Evolutionary conservation across 2,797 vertebrate species (phyloP).

Genomic region (Chromobotia macracanthus): DNA sequence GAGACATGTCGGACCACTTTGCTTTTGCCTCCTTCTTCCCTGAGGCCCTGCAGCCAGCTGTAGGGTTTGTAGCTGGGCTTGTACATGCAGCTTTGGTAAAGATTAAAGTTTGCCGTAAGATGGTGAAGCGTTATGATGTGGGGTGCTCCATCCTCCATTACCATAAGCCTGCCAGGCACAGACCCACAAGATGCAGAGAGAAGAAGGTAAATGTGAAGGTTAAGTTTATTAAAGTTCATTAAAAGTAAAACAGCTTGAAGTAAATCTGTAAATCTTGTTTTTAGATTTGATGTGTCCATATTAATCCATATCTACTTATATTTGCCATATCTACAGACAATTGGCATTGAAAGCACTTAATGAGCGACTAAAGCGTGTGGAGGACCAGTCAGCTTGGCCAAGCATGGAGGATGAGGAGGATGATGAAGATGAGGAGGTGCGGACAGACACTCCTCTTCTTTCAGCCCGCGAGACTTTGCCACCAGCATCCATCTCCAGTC

Average conservation of each 20-base stretch:
- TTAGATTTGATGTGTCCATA: not conserved
- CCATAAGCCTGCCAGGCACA: constrained; percentile 95
- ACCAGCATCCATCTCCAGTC: constrained; percentile 57
- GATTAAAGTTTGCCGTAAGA: constrained; percentile 91
- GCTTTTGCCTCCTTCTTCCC: constrained; percentile 98
- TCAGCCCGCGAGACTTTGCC: constrained; percentile 66
- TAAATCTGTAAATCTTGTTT: not conserved
- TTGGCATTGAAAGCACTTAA: constrained; percentile 96
- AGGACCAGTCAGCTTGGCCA: constrained; percentile 95
- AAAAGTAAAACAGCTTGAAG: not conserved
- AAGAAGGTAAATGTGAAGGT: constrained; percentile 80
- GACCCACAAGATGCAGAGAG: constrained; percentile 97
- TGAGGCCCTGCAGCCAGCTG: constrained; percentile 88
- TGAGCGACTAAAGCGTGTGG: constrained; percentile 92
- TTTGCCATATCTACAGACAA: constrained; percentile 78
- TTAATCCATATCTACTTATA: not conserved
- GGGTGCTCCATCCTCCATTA: constrained; percentile 97
- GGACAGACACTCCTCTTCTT: constrained; percentile 79
- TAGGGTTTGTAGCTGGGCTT: constrained; percentile 87
- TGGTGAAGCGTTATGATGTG: constrained; percentile 96
- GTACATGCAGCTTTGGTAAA: constrained; percentile 89
- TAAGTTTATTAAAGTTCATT: not conserved
- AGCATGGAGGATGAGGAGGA: constrained; percentile 97
- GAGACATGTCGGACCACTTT: constrained; percentile 99
- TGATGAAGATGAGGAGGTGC: constrained; percentile 85